These are phyloP conservation scores for Semaprochilodus insignis DNA, from an alignment of 2,797 vertebrate genomes.

Conservation along the genomic window DNA sequence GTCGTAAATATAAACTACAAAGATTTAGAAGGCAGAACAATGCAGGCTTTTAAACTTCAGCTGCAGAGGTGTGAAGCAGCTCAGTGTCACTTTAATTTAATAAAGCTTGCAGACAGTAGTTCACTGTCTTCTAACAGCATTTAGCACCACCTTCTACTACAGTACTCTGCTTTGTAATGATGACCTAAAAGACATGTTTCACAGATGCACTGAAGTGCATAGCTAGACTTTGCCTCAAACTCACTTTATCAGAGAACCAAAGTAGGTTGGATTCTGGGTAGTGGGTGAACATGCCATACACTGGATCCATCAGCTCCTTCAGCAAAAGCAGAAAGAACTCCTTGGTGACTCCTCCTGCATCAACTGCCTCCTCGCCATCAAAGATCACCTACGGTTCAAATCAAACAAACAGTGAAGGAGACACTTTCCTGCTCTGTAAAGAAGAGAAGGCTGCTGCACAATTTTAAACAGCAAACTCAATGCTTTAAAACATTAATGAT, in stretches of 20 bases:
- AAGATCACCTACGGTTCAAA: conserved; percentile 89
- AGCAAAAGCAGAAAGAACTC: conserved; percentile 96
- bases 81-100: background rate
- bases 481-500: no score
- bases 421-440: background rate
- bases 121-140: background rate
- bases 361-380: conserved; percentile 95
- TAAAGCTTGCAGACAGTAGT: background rate
- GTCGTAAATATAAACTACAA: background rate
- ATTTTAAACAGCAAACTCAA: no score
- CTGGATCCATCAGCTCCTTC: conserved; percentile 95
- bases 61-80: background rate
- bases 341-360: conserved; percentile 95
- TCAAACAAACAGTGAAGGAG: background rate
- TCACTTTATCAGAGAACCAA: conserved; percentile 98
- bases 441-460: no score
- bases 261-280: conserved; percentile 93
- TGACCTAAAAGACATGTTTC: background rate
- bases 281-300: conserved; percentile 98
- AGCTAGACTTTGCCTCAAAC: conserved; percentile 48
- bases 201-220: background rate
- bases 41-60: background rate
- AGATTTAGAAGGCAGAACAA: background rate
- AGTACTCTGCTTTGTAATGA: background rate
- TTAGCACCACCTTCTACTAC: background rate